Conservation (phyloP, 2,888 invertebrate species). For the Chrysolina haemoptera region DNA sequence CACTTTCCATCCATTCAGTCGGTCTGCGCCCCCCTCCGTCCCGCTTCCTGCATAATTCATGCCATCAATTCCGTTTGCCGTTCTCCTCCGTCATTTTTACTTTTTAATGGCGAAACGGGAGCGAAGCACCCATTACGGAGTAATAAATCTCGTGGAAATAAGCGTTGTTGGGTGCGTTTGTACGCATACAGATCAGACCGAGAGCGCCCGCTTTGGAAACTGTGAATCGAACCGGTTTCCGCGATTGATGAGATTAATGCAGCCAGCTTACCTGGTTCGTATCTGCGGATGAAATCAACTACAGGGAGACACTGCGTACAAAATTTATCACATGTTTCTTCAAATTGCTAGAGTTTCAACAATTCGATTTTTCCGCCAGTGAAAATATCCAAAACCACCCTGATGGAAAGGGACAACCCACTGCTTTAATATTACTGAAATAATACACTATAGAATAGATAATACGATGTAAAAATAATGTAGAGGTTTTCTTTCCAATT, state of each 20-base stretch:
- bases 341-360: too few species aligned
- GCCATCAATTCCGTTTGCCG: constrained; percentile 16
- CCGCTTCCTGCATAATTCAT: constrained; percentile 5
- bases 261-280: constrained; percentile 2
- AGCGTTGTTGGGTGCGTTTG: constrained; percentile 5
- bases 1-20: constrained; percentile 8
- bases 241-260: constrained; percentile 17
- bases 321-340: too few species aligned
- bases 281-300: background rate
- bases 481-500: too few species aligned
- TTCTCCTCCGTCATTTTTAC: constrained; percentile 20
- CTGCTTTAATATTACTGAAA: too few species aligned
- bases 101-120: constrained; percentile 22
- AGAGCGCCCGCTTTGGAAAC: constrained; percentile 9
- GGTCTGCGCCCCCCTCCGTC: background rate
- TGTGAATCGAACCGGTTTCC: constrained; percentile 17
- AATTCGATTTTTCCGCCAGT: too few species aligned
- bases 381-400: too few species aligned
- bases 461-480: too few species aligned
- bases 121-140: constrained; percentile 17
- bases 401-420: too few species aligned
- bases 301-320: background rate
- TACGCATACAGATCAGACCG: constrained; percentile 21
- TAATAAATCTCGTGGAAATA: constrained; percentile 22
- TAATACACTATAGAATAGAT: too few species aligned